A percentile compares a stretch with the other conserved stretches of the same genome.
phyloP scores from a whole-genome alignment of 2,113 vertebrate species.

The Heteronetta atricapilla region DNA sequence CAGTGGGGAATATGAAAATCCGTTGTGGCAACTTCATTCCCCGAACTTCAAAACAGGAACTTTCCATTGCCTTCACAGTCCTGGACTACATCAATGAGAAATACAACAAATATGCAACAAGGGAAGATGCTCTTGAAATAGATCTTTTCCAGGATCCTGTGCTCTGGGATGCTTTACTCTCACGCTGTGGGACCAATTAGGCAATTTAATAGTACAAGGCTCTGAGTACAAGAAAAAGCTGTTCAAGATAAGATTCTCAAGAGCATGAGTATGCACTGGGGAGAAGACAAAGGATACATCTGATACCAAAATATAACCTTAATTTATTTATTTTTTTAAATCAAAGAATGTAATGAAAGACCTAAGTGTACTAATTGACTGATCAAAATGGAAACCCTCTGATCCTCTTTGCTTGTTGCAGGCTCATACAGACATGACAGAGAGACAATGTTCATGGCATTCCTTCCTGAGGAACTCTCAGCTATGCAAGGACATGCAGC shows the following conservation, averaged over 20 bases:
- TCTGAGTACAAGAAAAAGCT: background rate
- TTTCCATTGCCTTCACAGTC: background rate
- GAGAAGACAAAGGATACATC: background rate
- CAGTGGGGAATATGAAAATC: background rate
- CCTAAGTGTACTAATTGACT: background rate
- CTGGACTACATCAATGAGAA: background rate
- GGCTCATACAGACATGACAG: background rate
- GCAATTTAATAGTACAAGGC: background rate
- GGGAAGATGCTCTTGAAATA: background rate
- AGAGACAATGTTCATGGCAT: accelerated
- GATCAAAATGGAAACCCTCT: background rate
- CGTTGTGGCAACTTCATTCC: background rate
- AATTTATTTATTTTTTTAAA: background rate
- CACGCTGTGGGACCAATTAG: background rate
- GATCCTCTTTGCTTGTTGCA: background rate
- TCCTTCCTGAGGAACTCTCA: background rate
- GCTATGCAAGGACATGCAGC: background rate
- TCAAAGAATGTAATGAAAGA: background rate
- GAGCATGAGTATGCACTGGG: background rate
- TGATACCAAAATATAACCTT: background rate
- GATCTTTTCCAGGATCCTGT: background rate
- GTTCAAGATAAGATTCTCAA: background rate
- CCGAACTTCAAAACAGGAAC: background rate
- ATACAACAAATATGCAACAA: background rate
- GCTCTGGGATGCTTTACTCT: background rate